Base-by-base conservation (phyloP, 2,797 vertebrate species). In the Chrysocyon brachyurus region DNA sequence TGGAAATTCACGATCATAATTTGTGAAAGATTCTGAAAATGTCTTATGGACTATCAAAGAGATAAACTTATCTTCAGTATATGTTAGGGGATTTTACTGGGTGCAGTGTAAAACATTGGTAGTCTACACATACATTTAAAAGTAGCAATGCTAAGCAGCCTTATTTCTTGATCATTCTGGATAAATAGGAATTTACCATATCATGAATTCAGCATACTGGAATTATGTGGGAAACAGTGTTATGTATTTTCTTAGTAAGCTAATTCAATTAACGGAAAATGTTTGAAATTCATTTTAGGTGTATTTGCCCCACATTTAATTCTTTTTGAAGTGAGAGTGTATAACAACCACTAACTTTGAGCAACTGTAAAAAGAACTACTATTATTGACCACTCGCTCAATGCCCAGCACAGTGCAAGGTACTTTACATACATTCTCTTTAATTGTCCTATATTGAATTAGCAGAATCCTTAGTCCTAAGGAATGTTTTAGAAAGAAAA, bases 231-330 rank as follows among this genome's bases (percentile, higher is more conserved):
- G 49, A 93, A 87, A 70, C 87, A 89, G 36, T 59, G 26, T 40
- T 86, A 82, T 91, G 64, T 75, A 75, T 78, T 94, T 95, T 85
- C 52, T 87, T 93, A 94, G 63, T 64, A 81, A 90, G 22, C 33
- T n/a, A 70, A 73, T 61, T 83, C 19, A 31, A 70, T 63, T 17
- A 83, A 81, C 15, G 46, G 22, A 85, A 90, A 49, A 68, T 14
- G 11, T 91, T 72, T 79, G 31, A 82, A 57, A 85, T 91, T 84
- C 12, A 81, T 52, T 82, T 90, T 57, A 73, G 12, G 8, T 87
- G 5, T 86, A 28, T 90, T 94, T 93, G 19, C 11, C 19, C 88
- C 24, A 84, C 28, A 28, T 78, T 94, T 82, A 63, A 26, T 84
- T 79, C 3, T 46, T 94, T 70, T 52, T 61, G 46, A 95, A 85